Percentiles rank a stretch among this genome's conserved stretches.
These are phyloP conservation scores for Sinosuthora webbiana DNA, from an alignment of 2,113 vertebrate genomes.

Conservation along the genomic window DNA sequence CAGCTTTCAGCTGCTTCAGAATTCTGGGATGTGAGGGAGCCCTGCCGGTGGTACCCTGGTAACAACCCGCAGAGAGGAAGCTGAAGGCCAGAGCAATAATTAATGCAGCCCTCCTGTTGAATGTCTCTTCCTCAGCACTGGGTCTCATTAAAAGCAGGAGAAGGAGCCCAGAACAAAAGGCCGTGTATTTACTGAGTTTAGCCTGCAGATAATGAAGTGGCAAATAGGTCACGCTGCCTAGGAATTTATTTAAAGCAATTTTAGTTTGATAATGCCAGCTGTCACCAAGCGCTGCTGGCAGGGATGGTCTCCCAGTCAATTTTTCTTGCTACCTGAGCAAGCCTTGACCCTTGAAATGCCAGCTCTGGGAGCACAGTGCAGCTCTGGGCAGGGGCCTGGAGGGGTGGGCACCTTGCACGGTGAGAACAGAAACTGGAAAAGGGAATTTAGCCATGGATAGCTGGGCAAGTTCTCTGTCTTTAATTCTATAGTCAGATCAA, in stretches of 20 bases:
- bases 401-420: neutral
- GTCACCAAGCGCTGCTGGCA: neutral
- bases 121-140: neutral
- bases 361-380: neutral
- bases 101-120: neutral
- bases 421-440: neutral
- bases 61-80: neutral
- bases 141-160: neutral
- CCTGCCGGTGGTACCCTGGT: neutral
- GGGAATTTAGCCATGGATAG: neutral
- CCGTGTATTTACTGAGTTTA: neutral
- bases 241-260: neutral
- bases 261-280: neutral
- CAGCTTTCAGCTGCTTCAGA: neutral
- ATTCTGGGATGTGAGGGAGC: fast-evolving
- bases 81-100: neutral
- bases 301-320: neutral
- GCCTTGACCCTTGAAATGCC: neutral
- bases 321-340: neutral
- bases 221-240: neutral
- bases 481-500: neutral
- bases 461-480: neutral
- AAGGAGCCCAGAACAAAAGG: neutral
- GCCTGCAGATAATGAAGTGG: neutral
- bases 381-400: neutral